phyloP scores from a whole-genome alignment of 2,797 vertebrate genomes.

The Kryptolebias ocellatus region DNA sequence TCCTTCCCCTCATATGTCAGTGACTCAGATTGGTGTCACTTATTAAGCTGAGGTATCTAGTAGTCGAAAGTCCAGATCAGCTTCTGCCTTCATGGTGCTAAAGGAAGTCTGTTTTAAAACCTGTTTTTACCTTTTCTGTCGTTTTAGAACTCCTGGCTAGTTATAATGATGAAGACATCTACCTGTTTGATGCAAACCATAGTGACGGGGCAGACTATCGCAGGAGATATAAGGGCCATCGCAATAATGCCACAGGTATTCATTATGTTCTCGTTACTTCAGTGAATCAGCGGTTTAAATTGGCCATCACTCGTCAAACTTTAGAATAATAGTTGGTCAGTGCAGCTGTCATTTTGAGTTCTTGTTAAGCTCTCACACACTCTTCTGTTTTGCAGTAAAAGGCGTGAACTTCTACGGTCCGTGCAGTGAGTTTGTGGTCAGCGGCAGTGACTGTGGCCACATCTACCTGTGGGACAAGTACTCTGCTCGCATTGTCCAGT shows the following conservation, averaged over 20 bases:
- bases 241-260: slow-evolving; percentile 94
- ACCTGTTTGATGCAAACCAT: slow-evolving; percentile 93
- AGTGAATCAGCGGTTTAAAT: neutral
- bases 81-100: neutral
- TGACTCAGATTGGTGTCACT: neutral
- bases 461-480: slow-evolving; percentile 98
- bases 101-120: neutral
- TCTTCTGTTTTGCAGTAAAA: slow-evolving; percentile 84
- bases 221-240: slow-evolving; percentile 93
- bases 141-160: slow-evolving; percentile 90
- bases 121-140: neutral
- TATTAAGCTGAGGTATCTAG: neutral
- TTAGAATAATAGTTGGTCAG: neutral
- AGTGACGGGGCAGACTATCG: slow-evolving; percentile 92
- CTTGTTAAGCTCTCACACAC: neutral
- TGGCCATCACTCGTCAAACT: too few relatives aligned
- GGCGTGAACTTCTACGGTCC: slow-evolving; percentile 98
- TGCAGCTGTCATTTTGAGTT: neutral
- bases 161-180: slow-evolving; percentile 98
- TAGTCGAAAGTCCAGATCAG: neutral
- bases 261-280: neutral
- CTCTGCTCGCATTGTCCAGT: slow-evolving; percentile 94
- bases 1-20: neutral
- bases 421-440: slow-evolving; percentile 95
- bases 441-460: slow-evolving; percentile 96